Percentiles rank a stretch among this genome's conserved stretches.
These are phyloP conservation scores for Tenthredo notha DNA, from an alignment of 2,888 invertebrate species.

Conservation along the genomic window DNA sequence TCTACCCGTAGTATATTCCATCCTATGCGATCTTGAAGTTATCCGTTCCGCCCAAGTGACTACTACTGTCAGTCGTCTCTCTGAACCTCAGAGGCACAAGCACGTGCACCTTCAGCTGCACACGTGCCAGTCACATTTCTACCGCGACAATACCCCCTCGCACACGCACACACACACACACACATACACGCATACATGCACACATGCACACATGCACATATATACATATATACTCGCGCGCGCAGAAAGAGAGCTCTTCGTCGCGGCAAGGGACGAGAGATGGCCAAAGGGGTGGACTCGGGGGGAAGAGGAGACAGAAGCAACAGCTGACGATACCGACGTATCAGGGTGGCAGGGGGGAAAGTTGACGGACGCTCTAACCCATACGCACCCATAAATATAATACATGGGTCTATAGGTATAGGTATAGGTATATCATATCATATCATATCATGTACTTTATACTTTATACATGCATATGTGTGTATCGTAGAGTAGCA, in stretches of 20 bases:
- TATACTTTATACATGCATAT: neutral
- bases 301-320: slow-evolving; percentile 58
- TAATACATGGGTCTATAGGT: neutral
- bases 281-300: slow-evolving; percentile 22
- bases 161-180: neutral
- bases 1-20: neutral
- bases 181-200: neutral
- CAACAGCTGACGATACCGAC: slow-evolving; percentile 72
- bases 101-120: slow-evolving; percentile 49
- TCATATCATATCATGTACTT: neutral
- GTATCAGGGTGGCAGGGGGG: slow-evolving; percentile 41
- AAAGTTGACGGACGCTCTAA: slow-evolving; percentile 9
- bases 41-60: neutral
- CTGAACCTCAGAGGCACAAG: slow-evolving; percentile 24
- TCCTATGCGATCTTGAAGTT: neutral
- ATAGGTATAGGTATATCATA: too few species aligned
- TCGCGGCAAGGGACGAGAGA: slow-evolving; percentile 30
- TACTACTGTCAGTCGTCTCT: neutral
- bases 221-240: slow-evolving; percentile 50
- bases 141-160: slow-evolving; percentile 55
- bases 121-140: slow-evolving; percentile 50
- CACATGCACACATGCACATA: neutral
- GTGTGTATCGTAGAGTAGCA: neutral
- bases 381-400: neutral
- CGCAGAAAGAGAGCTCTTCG: slow-evolving; percentile 38